phyloP scores from a whole-genome alignment of 2,113 vertebrate genomes.

The Tachysurus vachellii region DNA sequence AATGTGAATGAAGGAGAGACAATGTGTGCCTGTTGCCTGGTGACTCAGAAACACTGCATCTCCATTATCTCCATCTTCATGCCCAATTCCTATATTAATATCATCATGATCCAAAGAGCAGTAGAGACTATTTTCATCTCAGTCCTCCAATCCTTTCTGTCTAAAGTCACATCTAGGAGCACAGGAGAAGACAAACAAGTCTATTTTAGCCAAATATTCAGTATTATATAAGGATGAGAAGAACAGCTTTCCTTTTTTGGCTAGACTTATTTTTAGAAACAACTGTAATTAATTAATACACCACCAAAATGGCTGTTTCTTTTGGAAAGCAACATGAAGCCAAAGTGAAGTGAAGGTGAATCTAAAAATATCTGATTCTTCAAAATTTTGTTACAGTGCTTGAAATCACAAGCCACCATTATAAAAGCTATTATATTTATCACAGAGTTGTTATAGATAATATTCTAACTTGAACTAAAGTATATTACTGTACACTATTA shows the following conservation, averaged over 20 bases:
- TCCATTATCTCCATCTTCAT: conserved; percentile 14
- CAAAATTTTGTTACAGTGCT: background rate
- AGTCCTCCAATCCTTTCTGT: background rate
- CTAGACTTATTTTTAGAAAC: background rate
- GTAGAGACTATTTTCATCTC: conserved; percentile 8
- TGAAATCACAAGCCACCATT: background rate
- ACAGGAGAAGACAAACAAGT: background rate
- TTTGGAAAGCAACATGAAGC: background rate
- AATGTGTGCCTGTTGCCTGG: background rate
- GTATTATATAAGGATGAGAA: background rate
- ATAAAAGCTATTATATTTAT: background rate
- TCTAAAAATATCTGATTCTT: background rate
- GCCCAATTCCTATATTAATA: background rate
- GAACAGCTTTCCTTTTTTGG: background rate
- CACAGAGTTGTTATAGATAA: background rate
- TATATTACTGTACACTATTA: background rate
- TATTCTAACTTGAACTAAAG: background rate
- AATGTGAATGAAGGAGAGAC: conserved; percentile 10
- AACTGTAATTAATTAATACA: background rate
- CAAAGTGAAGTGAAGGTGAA: background rate
- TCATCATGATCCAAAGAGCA: conserved; percentile 7
- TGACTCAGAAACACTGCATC: conserved; percentile 27
- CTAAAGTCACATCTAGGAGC: background rate
- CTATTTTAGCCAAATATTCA: background rate
- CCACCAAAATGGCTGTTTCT: background rate